phyloP scores from a whole-genome alignment of 2,113 vertebrate genomes.

The Colinus virginianus region DNA sequence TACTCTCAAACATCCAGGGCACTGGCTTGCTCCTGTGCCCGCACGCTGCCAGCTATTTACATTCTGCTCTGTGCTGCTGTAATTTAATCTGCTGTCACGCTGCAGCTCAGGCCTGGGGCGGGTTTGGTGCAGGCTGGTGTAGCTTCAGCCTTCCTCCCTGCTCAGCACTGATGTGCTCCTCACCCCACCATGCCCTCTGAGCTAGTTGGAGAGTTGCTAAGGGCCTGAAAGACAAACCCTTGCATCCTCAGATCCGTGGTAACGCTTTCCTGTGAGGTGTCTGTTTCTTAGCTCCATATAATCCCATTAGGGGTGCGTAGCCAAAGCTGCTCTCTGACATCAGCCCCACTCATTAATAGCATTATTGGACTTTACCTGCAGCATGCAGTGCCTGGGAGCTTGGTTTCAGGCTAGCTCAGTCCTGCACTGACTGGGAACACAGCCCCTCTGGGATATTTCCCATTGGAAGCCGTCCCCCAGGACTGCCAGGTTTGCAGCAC shows the following conservation, averaged over 20 bases:
- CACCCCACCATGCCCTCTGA: conserved; percentile 14
- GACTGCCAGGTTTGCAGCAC: not conserved
- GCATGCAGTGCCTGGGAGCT: not conserved
- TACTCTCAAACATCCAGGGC: not conserved
- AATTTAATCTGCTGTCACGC: conserved; percentile 75
- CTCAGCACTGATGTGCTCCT: not conserved
- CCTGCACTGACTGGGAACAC: not conserved
- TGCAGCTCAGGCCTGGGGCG: conserved; percentile 31
- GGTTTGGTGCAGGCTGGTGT: not conserved
- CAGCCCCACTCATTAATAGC: conserved; percentile 40
- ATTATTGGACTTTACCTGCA: not conserved
- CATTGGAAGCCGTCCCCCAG: accelerated
- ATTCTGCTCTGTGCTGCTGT: conserved; percentile 71
- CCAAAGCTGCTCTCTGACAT: conserved; percentile 51
- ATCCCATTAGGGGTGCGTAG: conserved; percentile 63
- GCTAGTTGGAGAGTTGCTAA: conserved; percentile 38
- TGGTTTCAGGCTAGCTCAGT: accelerated
- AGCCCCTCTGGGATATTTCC: not conserved
- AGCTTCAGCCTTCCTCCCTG: not conserved
- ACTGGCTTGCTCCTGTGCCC: not conserved
- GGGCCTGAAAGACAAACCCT: conserved; percentile 32
- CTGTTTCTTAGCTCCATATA: conserved; percentile 6
- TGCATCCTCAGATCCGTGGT: not conserved
- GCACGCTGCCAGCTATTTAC: conserved; percentile 35
- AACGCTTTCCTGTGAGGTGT: conserved; percentile 21